phyloP scores from a whole-genome alignment of 2,797 vertebrate species.

The Hydrolagus colliei region DNA sequence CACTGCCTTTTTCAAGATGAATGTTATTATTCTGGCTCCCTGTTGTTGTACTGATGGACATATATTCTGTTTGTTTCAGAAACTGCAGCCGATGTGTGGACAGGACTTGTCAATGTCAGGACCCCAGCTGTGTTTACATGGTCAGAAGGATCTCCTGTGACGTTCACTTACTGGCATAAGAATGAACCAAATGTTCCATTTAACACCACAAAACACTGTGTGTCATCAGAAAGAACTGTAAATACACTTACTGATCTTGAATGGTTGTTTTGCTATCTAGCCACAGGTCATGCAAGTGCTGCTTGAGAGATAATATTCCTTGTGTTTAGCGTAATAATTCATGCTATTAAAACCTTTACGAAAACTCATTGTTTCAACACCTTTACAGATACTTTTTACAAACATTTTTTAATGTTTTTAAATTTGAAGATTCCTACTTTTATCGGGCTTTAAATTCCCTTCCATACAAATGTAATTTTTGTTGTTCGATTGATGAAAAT shows the following conservation, averaged over 20 bases:
- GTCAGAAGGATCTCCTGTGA: slow-evolving; percentile 69
- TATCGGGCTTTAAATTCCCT: too few relatives aligned
- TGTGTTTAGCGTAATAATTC: neutral
- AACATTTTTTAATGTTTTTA: neutral
- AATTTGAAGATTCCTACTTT: too few relatives aligned
- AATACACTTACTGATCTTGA: slow-evolving; percentile 39
- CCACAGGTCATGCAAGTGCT: neutral
- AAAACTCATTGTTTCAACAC: neutral
- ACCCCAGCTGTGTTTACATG: slow-evolving; percentile 64
- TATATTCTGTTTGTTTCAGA: slow-evolving; percentile 50
- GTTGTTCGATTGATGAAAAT: too few relatives aligned
- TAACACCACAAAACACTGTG: slow-evolving; percentile 59
- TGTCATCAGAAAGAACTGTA: slow-evolving; percentile 66
- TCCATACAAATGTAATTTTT: too few relatives aligned
- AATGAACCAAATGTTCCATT: slow-evolving; percentile 65
- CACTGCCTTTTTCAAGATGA: neutral
- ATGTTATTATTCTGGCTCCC: neutral
- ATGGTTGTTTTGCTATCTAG: slow-evolving; percentile 2
- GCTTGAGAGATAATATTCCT: neutral
- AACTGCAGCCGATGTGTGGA: slow-evolving; percentile 69
- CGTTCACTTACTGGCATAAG: slow-evolving; percentile 74
- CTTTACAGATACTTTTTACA: neutral
- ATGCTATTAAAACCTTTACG: neutral
- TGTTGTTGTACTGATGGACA: slow-evolving; percentile 36
- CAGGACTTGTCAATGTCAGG: slow-evolving; percentile 68